Evolutionary conservation across 2,113 vertebrate genomes (phyloP), one percentile per base, ranked within the genome.

Genomic region (Odontesthes bonariensis): DNA sequence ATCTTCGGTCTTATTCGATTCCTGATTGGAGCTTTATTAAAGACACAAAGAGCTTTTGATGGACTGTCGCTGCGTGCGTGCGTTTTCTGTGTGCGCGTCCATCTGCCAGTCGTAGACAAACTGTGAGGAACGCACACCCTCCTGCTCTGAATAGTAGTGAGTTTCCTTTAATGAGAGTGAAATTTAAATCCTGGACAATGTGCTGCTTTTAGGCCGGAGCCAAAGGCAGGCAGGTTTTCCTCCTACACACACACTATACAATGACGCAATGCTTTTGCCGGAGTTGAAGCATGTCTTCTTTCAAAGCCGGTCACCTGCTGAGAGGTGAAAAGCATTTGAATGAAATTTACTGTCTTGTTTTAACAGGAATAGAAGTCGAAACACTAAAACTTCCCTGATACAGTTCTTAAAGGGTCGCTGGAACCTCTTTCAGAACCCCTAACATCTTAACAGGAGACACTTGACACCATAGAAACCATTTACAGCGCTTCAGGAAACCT

Each of bases 141-240:
- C 31, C 27, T 22, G n/a, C 33, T 55, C 57, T 88, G 77, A 85
- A 86, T 54, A 80, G 77, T 79, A 73, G 62, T 81, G 80, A 77
- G 77, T 83, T 89, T 85, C 72, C 83, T 88, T 88, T 89, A 91
- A 86, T 89, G 86, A 91, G 84, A 88, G 87, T 89, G 87, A 91
- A 91, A 91, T 85, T 89, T 88, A 89, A 91, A 89, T 91, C 89
- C 89, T 89, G 77, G 73, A 82, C 89, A 89, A 89, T 89, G 89
- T 91, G 65, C 77, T 73, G 79, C 83, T 86, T 74, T 86, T 38
- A 71, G 69, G 69, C 81, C 52, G 40, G 72, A 67, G 89, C 86
- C 83, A 87, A 87, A 78, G 84, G 42, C n/a, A 12, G 65, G 73
- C 86, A 83, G 80, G 78, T 83, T 86, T 38, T 55, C 35, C 54